phyloP scores from a whole-genome alignment of 2,113 vertebrate species.

The Cottus gobio region DNA sequence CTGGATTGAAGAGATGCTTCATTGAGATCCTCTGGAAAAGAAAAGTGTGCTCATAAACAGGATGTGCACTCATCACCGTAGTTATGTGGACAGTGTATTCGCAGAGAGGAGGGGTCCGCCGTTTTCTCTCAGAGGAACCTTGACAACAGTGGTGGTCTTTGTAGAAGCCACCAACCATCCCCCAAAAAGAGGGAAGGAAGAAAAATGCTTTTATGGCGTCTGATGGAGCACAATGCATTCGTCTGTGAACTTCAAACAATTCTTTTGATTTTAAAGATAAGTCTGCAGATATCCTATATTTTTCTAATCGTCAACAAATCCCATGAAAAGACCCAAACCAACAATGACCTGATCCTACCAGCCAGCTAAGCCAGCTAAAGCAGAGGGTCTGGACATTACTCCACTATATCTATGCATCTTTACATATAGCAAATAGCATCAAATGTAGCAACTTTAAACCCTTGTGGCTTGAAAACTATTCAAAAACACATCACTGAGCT shows the following conservation, averaged over 20 bases:
- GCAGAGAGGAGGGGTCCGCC: neutral
- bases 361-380: no score
- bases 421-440: neutral
- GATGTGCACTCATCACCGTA: neutral
- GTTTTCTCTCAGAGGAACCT: slow-evolving; percentile 5
- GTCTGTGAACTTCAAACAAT: neutral
- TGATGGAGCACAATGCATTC: neutral
- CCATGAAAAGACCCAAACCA: neutral
- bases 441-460: neutral
- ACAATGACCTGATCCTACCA: neutral
- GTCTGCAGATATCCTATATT: neutral
- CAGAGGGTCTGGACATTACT: neutral
- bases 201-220: neutral
- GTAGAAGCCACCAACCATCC: neutral
- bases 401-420: neutral
- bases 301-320: neutral
- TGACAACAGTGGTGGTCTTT: slow-evolving; percentile 10
- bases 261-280: neutral
- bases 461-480: neutral
- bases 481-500: neutral
- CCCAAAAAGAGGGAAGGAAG: neutral
- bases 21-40: neutral
- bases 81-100: slow-evolving; percentile 25
- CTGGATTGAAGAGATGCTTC: neutral
- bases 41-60: neutral